phyloP scores from a whole-genome alignment of 2,888 invertebrate species.

The Baronia brevicornis region DNA sequence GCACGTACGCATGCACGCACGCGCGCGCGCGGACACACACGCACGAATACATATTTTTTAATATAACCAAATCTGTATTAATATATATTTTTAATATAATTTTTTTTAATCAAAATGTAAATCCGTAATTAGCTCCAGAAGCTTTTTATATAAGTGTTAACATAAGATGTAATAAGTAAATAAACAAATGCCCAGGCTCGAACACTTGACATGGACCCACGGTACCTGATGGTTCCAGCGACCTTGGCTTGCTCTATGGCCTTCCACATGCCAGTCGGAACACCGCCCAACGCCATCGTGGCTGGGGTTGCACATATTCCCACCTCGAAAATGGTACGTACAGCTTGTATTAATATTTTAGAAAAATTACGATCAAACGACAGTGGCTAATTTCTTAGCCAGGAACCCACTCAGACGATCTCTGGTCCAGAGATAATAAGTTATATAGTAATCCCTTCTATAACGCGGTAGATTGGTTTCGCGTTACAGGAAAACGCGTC shows the following conservation, averaged over 20 bases:
- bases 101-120: neutral
- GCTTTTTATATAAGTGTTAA: neutral
- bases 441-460: too few species aligned
- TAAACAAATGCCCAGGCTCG: conserved; percentile 76
- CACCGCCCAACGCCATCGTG: conserved; percentile 96
- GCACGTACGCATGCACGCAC: too few species aligned
- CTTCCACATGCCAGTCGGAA: conserved; percentile 95
- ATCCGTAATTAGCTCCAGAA: neutral
- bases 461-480: too few species aligned
- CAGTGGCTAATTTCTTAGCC: too few species aligned
- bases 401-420: too few species aligned
- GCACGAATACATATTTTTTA: neutral
- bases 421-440: too few species aligned
- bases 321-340: conserved; percentile 83
- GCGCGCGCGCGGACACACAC: too few species aligned
- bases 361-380: too few species aligned
- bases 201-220: conserved; percentile 84
- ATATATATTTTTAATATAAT: too few species aligned
- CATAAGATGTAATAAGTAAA: neutral
- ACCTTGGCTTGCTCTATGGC: conserved; percentile 93
- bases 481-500: too few species aligned
- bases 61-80: neutral
- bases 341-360: too few species aligned
- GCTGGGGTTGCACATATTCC: conserved; percentile 88
- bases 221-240: conserved; percentile 93